Conservation (phyloP, 2,797 vertebrate genomes). For the Danio choprae region DNA sequence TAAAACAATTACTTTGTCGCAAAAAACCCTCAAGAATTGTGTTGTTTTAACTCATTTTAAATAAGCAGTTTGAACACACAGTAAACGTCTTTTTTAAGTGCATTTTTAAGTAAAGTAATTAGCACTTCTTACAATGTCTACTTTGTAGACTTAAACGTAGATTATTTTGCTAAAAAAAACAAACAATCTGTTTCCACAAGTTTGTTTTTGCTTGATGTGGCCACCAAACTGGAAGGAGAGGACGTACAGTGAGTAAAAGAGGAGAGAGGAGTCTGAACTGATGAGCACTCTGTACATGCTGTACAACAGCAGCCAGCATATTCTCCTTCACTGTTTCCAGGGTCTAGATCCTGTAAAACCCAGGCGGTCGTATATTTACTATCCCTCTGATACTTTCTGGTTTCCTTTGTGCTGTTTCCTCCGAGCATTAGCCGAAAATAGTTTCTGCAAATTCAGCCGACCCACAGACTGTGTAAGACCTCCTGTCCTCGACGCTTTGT, state of each 20-base stretch:
- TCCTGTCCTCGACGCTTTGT: neutral
- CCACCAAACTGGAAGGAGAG: neutral
- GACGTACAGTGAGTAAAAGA: neutral
- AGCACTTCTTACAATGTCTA: too few species aligned
- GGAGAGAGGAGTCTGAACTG: neutral
- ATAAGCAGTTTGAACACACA: too few species aligned
- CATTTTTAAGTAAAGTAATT: too few species aligned
- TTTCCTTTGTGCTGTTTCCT: slow-evolving; percentile 15
- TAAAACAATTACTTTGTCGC: too few species aligned
- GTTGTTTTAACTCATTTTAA: too few species aligned
- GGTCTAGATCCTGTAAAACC: slow-evolving; percentile 7
- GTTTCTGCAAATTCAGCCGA: slow-evolving; percentile 38
- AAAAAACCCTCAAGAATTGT: too few species aligned
- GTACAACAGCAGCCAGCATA: neutral
- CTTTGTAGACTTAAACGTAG: too few species aligned
- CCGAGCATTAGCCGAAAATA: slow-evolving; percentile 28
- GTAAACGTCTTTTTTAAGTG: too few species aligned
- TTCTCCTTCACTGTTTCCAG: neutral
- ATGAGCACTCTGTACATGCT: neutral
- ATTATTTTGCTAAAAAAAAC: too few species aligned
- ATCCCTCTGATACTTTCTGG: slow-evolving; percentile 10
- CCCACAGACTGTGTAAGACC: slow-evolving; percentile 9
- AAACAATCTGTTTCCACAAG: too few species aligned
- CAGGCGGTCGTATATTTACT: neutral
- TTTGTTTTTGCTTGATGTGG: neutral